These are phyloP conservation scores for Gryon sp. DNA, from an alignment of 1,140 invertebrate species.

Conservation along the genomic window DNA sequence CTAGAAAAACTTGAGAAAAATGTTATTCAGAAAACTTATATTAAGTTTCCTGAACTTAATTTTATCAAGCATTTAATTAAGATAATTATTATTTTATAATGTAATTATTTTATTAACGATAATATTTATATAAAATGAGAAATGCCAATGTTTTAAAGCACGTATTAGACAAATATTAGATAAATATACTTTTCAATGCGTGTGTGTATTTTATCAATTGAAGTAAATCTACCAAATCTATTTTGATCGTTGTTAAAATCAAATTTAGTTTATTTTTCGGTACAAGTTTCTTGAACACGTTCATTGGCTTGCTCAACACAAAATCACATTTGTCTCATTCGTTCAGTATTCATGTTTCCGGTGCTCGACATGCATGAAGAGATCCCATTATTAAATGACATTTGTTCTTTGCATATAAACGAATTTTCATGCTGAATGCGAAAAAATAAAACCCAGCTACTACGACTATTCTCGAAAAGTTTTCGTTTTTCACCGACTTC, in stretches of 20 bases:
- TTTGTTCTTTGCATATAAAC: constrained; percentile 47
- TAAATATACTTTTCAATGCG: too few relatives aligned
- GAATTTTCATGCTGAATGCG: constrained; percentile 51
- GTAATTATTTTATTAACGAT: too few relatives aligned
- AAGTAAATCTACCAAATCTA: background rate
- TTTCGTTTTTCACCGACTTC: background rate
- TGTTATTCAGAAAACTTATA: background rate
- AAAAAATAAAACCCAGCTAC: constrained; percentile 25
- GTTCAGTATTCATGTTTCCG: constrained; percentile 43
- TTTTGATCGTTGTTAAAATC: too few relatives aligned
- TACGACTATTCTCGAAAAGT: constrained; percentile 25
- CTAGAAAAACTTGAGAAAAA: background rate
- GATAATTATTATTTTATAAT: too few relatives aligned
- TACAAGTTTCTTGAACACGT: constrained; percentile 36
- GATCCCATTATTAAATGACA: constrained; percentile 41
- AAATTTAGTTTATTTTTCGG: constrained; percentile 8
- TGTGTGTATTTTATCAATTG: too few relatives aligned
- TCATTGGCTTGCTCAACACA: constrained; percentile 58
- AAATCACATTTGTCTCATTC: constrained; percentile 59
- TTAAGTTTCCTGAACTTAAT: too few relatives aligned
- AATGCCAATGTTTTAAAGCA: too few relatives aligned
- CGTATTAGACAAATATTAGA: too few relatives aligned
- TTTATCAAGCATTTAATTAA: too few relatives aligned
- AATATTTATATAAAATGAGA: too few relatives aligned
- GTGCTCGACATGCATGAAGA: constrained; percentile 49